Base-by-base conservation (phyloP, 2,113 vertebrate genomes). In the Eudyptes chrysolophus region DNA sequence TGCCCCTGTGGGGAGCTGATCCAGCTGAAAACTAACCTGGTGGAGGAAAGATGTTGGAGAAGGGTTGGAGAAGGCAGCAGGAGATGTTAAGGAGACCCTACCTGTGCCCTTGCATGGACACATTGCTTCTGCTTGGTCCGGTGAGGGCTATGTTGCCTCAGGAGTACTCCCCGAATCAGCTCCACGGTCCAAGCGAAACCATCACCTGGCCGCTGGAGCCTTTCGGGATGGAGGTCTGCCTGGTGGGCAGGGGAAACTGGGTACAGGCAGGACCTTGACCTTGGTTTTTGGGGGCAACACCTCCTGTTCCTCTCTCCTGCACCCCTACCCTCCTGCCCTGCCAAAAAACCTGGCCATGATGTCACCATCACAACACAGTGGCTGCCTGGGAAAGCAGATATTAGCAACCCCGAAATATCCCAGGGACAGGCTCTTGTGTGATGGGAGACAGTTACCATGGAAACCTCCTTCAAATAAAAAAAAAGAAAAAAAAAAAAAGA, bases 381-480 rank as follows among this genome's bases (percentile, higher is more conserved):
- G 46, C 92, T 95, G 92, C 92, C 84, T 92, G 84, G 90, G 87
- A 92, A 96, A 83, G 94, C 84, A 94, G 81, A 89, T 92, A 97
- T 87, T 61, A 92, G 78, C 95, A 95, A 40, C 66, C 95, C 92
- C 2, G 8, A 96, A 97, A 97, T 97, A 97, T 96, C 97, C 95
- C 4, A 5, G 40, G 95, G 93, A 93, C 90, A 87, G 87, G 93
- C 90, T 90, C 90, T 77, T 76, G 71, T 95, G 93, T 88, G 96
- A 95, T 97, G 94, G 92, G 90, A 96, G 81, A 90, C 81, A 44
- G 97, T 97, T 97, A 61, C 97, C 92, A 97, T 94, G 94, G 97
- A 95, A 97, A 97, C 95, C 90, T 92, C 81, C 93, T 94, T 95
- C 76, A 84, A 94, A 84, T 34, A 9, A 86, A 83, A 82, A 84